phyloP scores from a whole-genome alignment of 2,888 invertebrate genomes.

The Aquatica leii region DNA sequence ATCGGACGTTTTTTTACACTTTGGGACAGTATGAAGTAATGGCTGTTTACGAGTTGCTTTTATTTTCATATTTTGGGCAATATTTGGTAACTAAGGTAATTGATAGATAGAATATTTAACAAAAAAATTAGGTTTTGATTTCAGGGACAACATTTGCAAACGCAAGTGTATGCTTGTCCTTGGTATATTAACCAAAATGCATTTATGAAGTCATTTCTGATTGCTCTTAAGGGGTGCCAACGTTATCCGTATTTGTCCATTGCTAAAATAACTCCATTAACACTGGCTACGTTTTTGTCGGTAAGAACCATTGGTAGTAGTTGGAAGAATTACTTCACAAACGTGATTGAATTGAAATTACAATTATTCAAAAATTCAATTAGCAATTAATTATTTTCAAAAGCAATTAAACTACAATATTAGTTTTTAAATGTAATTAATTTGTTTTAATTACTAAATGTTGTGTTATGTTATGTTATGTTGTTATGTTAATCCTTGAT shows the following conservation, averaged over 20 bases:
- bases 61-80: conserved; percentile 21
- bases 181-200: conserved; percentile 14
- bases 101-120: background rate
- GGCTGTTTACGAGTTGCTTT: conserved; percentile 18
- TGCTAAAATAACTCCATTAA: conserved; percentile 2
- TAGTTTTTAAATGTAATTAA: too few species aligned
- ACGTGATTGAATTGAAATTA: too few species aligned
- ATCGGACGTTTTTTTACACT: conserved; percentile 15
- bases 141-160: conserved; percentile 11
- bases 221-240: conserved; percentile 8
- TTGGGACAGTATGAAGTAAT: conserved; percentile 24
- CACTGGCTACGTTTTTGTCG: conserved; percentile 10
- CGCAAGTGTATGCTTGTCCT: conserved; percentile 10
- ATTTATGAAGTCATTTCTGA: conserved; percentile 2
- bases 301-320: conserved; percentile 7
- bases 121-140: background rate
- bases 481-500: too few species aligned
- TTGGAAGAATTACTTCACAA: too few species aligned
- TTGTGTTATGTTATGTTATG: too few species aligned
- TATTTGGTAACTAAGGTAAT: conserved; percentile 19
- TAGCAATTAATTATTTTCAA: too few species aligned
- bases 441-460: too few species aligned
- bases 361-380: too few species aligned
- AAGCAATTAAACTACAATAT: too few species aligned
- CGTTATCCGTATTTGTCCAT: background rate